A percentile compares a stretch with the other conserved stretches of the same genome.
Evolutionary conservation across 1,140 invertebrate genomes (phyloP).

Genomic region (Dendroctonus valens): DNA sequence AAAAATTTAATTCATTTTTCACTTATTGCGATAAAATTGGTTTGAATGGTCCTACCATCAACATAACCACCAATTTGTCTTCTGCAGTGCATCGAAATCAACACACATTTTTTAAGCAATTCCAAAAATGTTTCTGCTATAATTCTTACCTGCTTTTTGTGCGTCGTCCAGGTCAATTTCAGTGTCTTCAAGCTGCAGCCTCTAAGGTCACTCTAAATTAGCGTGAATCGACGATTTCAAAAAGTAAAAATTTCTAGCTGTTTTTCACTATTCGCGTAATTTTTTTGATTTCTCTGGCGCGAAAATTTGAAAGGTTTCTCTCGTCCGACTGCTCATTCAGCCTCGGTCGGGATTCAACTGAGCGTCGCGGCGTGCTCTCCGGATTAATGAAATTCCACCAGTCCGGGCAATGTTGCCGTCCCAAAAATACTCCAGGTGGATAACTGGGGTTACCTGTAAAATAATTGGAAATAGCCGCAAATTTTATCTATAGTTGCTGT

Average conservation of each 20-base stretch:
- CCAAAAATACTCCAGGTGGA: not conserved
- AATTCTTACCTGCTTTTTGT: conserved; percentile 16
- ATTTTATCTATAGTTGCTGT: too few relatives aligned
- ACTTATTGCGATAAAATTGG: too few relatives aligned
- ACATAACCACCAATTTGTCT: too few relatives aligned
- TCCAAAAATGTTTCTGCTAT: too few relatives aligned
- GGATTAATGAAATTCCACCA: conserved; percentile 14
- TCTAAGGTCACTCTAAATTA: conserved; percentile 18
- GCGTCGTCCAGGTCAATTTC: conserved; percentile 14
- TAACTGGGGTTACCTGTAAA: not conserved
- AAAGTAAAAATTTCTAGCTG: conserved; percentile 1
- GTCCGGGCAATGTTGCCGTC: conserved; percentile 17
- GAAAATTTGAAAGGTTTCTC: conserved; percentile 27
- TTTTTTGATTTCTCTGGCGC: conserved; percentile 15
- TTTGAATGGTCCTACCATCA: too few relatives aligned
- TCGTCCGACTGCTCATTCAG: conserved; percentile 23
- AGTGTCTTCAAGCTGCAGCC: conserved; percentile 16
- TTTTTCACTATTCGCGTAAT: conserved; percentile 27
- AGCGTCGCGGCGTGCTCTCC: conserved; percentile 13
- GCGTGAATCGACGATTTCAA: not conserved
- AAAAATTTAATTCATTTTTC: too few relatives aligned
- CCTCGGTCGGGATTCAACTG: conserved; percentile 28
- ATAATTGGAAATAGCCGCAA: too few relatives aligned
- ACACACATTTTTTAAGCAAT: too few relatives aligned
- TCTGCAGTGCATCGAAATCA: too few relatives aligned